Evolutionary conservation across 2,797 vertebrate species (phyloP), one percentile per base, ranked within the genome.

Genomic region (Hybognathus amarus): DNA sequence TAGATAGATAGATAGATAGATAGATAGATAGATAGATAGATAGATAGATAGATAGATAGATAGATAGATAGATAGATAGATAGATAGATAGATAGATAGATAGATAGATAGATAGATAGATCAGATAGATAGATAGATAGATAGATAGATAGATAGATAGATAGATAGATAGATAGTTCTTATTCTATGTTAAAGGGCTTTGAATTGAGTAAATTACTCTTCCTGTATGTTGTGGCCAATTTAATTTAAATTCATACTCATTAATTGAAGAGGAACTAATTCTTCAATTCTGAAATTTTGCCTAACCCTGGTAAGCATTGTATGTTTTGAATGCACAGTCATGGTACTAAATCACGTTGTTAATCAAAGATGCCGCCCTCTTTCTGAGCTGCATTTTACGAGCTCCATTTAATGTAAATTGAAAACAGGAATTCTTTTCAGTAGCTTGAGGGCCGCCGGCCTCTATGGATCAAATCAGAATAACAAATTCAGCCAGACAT

Each of bases 391-490:
- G 63, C 68, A 63, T 77, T 38, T 83, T 70, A 70, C n/a, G 40
- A 82, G 75, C 59, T 67, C 45, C 75, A 75, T 79, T 85, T 77
- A 76, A 81, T 77, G 84, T 81, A 52, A 80, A 88, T 87, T 81
- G 24, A 81, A 78, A 76, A 64, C 84, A 86, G 79, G 54, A 59
- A 75, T 86, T 63, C 63, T 59, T 69, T 75, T 24, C 15, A 56
- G 20, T 24, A 33, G 74, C 27, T 12, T 22, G 63, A 77, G 66
- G 79, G 82, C 38, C 30, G 66, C 18, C 79, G 52, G 61, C 86
- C 79, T 76, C 76, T 66, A 82, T 74, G n/a, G 73, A 83, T 85
- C 54, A 86, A 66, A 56, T 71, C 70, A 69, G 61, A 87, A 80
- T 33, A 73, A 80, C 77, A 75, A 78, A 30, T 82, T 61, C 30